Conservation (phyloP, 2,113 vertebrate genomes). For the Platichthys stellatus region DNA sequence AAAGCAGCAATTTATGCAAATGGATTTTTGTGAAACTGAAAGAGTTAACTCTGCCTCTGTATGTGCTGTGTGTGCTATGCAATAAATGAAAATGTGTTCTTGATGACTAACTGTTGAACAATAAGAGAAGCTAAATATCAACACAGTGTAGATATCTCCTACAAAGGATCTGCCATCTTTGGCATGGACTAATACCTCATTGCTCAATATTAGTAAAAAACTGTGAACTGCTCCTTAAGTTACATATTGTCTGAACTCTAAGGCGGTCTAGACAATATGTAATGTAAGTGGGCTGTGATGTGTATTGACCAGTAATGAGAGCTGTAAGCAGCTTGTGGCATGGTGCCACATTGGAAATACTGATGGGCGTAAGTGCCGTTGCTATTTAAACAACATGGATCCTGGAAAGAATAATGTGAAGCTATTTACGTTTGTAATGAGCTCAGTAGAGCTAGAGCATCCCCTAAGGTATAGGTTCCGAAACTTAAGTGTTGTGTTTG, state of each 20-base stretch:
- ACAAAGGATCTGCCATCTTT: background rate
- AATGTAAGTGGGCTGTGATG: constrained; percentile 46
- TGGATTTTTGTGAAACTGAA: no score
- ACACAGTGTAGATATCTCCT: background rate
- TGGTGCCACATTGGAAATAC: constrained; percentile 14
- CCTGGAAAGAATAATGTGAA: background rate
- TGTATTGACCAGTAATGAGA: constrained; percentile 57
- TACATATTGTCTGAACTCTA: constrained; percentile 40
- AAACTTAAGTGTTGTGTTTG: background rate
- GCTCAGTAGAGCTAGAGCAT: no score
- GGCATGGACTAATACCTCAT: background rate
- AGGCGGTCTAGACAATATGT: constrained; percentile 54
- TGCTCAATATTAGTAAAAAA: background rate
- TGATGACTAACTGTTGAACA: background rate
- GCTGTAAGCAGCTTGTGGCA: constrained; percentile 42
- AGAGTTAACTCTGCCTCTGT: background rate
- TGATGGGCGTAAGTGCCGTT: background rate
- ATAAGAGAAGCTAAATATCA: background rate
- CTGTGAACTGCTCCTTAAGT: background rate
- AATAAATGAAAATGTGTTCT: constrained; percentile 1
- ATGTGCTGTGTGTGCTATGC: background rate
- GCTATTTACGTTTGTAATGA: no score
- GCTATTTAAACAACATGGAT: background rate
- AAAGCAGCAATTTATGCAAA: no score
- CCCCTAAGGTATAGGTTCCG: no score